Conservation (phyloP, 2,113 vertebrate species). For the Verasper variegatus region DNA sequence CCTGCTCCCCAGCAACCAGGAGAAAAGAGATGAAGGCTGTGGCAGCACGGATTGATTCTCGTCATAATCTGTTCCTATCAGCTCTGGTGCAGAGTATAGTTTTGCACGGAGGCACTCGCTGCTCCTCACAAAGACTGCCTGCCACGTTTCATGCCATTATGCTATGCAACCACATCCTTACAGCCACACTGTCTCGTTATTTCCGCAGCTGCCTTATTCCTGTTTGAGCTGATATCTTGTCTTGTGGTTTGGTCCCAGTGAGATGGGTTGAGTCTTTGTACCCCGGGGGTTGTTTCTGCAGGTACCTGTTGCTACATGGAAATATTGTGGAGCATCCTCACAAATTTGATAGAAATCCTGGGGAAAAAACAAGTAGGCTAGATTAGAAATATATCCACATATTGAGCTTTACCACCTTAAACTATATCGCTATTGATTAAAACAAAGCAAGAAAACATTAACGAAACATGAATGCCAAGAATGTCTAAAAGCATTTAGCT, state of each 20-base stretch:
- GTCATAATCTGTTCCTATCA: slow-evolving; percentile 60
- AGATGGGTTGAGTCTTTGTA: slow-evolving; percentile 16
- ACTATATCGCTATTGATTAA: too few relatives aligned
- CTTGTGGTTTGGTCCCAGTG: slow-evolving; percentile 6
- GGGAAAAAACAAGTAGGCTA: too few relatives aligned
- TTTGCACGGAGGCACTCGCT: slow-evolving; percentile 38
- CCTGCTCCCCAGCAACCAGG: slow-evolving; percentile 50
- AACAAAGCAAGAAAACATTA: not conserved
- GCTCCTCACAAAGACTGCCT: slow-evolving; percentile 50
- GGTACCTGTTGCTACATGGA: not conserved
- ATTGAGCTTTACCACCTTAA: too few relatives aligned
- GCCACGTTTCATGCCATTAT: slow-evolving; percentile 51
- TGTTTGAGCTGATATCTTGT: slow-evolving; percentile 29
- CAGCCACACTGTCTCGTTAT: slow-evolving; percentile 56
- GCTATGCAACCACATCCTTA: slow-evolving; percentile 29
- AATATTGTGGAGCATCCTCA: too few relatives aligned
- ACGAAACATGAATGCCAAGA: not conserved
- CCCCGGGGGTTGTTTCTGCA: not conserved
- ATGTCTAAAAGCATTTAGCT: too few relatives aligned
- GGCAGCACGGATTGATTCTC: slow-evolving; percentile 65
- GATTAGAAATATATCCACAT: too few relatives aligned
- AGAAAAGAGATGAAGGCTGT: slow-evolving; percentile 57
- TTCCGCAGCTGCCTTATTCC: slow-evolving; percentile 38
- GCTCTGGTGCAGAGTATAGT: slow-evolving; percentile 32
- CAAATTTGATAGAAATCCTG: too few relatives aligned